These are phyloP conservation scores for Gopherus flavomarginatus DNA, from an alignment of 2,113 vertebrate genomes.

Conservation along the genomic window DNA sequence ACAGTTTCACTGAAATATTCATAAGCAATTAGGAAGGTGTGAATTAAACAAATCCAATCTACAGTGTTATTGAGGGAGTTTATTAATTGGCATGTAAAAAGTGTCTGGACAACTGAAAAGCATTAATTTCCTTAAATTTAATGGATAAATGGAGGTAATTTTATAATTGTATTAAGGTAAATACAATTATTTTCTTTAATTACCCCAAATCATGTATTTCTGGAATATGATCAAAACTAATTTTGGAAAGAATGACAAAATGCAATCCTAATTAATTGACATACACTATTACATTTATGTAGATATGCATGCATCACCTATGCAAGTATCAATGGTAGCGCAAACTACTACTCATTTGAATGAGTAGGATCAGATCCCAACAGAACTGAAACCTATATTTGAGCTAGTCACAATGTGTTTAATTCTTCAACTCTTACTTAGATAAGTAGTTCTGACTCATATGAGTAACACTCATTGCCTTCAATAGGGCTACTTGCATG, in stretches of 20 bases:
- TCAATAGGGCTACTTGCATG: neutral
- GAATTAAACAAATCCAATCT: constrained; percentile 1
- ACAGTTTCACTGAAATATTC: constrained; percentile 16
- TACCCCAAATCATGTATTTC: neutral
- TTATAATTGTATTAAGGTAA: constrained; percentile 11
- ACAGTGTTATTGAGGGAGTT: neutral
- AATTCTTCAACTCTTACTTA: neutral
- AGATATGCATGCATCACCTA: neutral
- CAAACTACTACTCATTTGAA: neutral
- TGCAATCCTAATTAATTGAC: neutral
- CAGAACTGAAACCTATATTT: neutral
- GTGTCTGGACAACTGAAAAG: neutral
- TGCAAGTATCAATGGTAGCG: neutral
- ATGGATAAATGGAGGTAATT: neutral
- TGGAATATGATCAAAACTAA: neutral
- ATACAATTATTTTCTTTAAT: neutral
- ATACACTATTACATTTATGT: too few species aligned
- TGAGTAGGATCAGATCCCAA: neutral
- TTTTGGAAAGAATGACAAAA: neutral
- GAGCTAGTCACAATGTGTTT: neutral
- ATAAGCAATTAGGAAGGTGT: constrained; percentile 34
- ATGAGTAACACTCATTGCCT: neutral
- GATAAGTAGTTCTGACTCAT: neutral
- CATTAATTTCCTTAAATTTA: neutral
- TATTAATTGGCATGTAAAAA: neutral